Evolutionary conservation across 2,113 vertebrate species (phyloP).

Genomic region (Natator depressus): DNA sequence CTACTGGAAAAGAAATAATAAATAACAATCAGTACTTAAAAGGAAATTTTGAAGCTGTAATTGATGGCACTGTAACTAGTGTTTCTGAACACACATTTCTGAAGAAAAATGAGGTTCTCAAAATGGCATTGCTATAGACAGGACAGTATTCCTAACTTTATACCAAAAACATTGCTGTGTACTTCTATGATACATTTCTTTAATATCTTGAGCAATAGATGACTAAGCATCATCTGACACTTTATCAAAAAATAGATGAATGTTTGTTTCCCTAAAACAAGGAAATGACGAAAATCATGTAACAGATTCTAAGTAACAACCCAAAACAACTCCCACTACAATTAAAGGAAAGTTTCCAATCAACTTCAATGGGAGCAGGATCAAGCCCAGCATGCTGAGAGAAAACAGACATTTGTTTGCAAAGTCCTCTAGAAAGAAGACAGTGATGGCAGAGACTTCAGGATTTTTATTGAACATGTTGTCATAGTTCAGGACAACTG

Average conservation of each 20-base stretch:
- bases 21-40: neutral
- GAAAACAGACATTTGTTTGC: neutral
- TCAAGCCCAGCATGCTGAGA: neutral
- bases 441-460: neutral
- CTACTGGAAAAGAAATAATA: fast-evolving
- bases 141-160: neutral
- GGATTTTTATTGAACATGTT: neutral
- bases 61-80: fast-evolving
- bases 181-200: neutral
- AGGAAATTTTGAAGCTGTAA: neutral
- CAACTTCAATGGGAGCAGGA: neutral
- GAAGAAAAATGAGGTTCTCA: neutral
- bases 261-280: constrained; percentile 36
- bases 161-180: neutral
- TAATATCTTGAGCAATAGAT: constrained; percentile 18
- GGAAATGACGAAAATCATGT: constrained; percentile 52
- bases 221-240: constrained; percentile 66
- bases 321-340: constrained; percentile 21
- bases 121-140: neutral
- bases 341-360: neutral
- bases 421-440: neutral
- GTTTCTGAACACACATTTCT: neutral
- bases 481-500: neutral
- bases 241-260: constrained; percentile 49
- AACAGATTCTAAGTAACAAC: constrained; percentile 33